phyloP scores from a whole-genome alignment of 2,888 invertebrate species.

The Cantharis nigra region DNA sequence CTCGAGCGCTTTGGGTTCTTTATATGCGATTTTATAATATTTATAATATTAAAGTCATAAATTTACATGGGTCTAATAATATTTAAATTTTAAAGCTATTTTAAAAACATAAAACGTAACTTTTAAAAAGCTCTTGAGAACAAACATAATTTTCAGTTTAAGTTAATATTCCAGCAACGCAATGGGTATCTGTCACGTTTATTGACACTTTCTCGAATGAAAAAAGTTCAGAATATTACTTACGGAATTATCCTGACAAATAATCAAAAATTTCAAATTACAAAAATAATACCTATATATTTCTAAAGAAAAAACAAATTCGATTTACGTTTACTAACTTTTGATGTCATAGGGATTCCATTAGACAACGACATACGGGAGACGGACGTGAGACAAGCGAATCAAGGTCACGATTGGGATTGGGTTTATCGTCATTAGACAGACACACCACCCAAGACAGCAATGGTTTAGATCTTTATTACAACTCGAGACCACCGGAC shows the following conservation, averaged over 20 bases:
- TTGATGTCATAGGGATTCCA: constrained; percentile 41
- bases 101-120: constrained; percentile 6
- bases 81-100: constrained; percentile 1
- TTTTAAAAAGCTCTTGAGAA: background rate
- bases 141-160: constrained; percentile 17
- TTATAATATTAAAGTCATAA: background rate
- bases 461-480: constrained; percentile 77
- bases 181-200: constrained; percentile 25
- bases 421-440: constrained; percentile 69
- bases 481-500: constrained; percentile 75
- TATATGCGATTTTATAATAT: background rate
- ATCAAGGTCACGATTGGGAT: constrained; percentile 74
- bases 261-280: constrained; percentile 6
- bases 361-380: constrained; percentile 65
- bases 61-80: background rate
- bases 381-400: constrained; percentile 81
- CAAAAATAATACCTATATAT: background rate
- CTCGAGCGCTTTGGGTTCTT: background rate
- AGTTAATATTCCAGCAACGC: constrained; percentile 23
- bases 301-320: background rate
- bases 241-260: constrained; percentile 15
- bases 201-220: constrained; percentile 21
- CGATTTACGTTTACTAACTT: background rate
- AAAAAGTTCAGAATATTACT: constrained; percentile 26
- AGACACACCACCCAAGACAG: constrained; percentile 61